Base-by-base conservation (phyloP, 2,797 vertebrate species). In the Trachurus trachurus region DNA sequence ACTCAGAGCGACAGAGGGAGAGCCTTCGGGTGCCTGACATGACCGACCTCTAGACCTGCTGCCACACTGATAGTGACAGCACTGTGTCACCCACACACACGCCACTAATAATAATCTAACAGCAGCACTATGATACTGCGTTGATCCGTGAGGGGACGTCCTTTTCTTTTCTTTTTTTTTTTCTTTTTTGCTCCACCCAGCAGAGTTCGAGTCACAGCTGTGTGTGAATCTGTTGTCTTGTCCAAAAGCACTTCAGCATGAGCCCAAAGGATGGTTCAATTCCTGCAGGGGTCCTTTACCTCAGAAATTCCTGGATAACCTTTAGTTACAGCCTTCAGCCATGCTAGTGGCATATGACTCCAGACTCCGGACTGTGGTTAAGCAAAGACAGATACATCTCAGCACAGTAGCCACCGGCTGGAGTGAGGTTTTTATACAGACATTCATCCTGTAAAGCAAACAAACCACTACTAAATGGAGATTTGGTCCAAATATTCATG, bases 1-100 rank as follows among this genome's bases (percentile, higher is more conserved):
- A 93, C 79, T 62, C 72, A 45, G 12, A 83, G 66, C 26, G 92
- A 91, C 89, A 89, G 83, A 78, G 74, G 8, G 13, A 9, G 13
- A 80, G 82, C 90, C 77, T 71, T 61, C 0, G 52, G 91, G 87
- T 40, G 79, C 26, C 66, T 12, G 73, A 88, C 87, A 68, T 15
- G 21, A 50, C 74, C 22, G 72, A 88, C 87, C 89, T 81, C 77
- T 47, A 29, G 78, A 86, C 74, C 81, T 26, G 63, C 80, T 57
- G 73, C 79, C 74, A 74, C 80, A 70, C 67, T 70, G 69, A 80
- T 57, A 84, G 63, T 63, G 74, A 84, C 79, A 86, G 68, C 74
- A 54, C 50, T 22, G 66, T 66, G 67, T 84, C 83, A 63, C 66
- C 63, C 63, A 66, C 76, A 81, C 79, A 82, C 74, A 75, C 69